Percentiles rank a stretch among this genome's conserved stretches.
Evolutionary conservation across 2,888 invertebrate species (phyloP).

Genomic region (Eupithecia inturbata): DNA sequence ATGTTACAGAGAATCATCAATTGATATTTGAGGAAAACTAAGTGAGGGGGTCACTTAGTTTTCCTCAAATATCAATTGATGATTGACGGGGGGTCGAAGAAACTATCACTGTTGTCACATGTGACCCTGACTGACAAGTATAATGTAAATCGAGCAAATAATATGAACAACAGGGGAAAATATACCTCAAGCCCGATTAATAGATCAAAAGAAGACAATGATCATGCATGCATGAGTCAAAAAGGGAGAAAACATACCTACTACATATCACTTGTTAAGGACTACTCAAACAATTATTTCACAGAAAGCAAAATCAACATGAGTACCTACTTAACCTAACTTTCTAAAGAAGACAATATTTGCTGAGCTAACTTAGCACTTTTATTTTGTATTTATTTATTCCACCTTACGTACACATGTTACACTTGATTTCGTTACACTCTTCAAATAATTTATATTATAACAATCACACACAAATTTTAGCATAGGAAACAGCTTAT

Average conservation of each 20-base stretch:
- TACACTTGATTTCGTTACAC: too few relatives aligned
- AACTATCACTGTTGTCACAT: too few relatives aligned
- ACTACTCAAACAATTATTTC: slow-evolving; percentile 1
- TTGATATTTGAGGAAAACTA: neutral
- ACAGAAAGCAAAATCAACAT: neutral
- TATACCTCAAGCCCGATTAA: neutral
- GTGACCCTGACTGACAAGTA: neutral
- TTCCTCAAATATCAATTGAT: too few relatives aligned
- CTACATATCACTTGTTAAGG: neutral
- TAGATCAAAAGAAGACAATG: neutral
- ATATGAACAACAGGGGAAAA: neutral
- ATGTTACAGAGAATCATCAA: neutral
- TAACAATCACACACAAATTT: too few relatives aligned
- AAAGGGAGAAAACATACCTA: neutral
- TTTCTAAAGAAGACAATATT: neutral
- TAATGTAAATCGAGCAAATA: neutral
- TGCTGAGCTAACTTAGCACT: too few relatives aligned
- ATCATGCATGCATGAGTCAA: neutral
- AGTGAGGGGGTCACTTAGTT: neutral
- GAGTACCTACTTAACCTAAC: neutral
- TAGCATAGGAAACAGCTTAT: too few relatives aligned
- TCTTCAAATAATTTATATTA: too few relatives aligned
- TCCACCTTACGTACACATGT: too few relatives aligned
- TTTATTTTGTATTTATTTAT: too few relatives aligned
- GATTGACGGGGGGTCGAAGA: too few relatives aligned